A percentile compares a stretch with the other conserved stretches of the same genome.
These are phyloP conservation scores for Arnoldichthys spilopterus DNA, from an alignment of 2,797 vertebrate species.

Conservation along the genomic window DNA sequence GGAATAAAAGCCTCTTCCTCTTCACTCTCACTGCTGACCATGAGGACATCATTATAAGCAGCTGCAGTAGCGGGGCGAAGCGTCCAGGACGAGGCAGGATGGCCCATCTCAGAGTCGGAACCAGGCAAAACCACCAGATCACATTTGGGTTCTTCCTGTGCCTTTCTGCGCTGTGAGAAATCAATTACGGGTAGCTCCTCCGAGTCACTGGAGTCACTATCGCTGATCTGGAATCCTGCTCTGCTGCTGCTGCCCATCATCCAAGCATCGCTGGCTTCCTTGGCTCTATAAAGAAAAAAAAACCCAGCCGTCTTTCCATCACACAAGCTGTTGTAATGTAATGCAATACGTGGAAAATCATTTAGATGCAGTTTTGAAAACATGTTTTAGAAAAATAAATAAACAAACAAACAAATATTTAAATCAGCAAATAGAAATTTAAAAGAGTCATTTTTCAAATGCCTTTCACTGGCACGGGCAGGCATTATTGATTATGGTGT, in stretches of 20 bases:
- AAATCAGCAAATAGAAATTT: too few species aligned
- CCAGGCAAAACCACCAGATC: conserved; percentile 41
- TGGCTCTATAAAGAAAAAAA: neutral
- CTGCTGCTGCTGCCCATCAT: conserved; percentile 62
- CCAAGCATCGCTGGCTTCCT: neutral
- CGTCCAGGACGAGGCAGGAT: neutral
- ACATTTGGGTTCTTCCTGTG: neutral
- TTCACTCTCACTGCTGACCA: conserved; percentile 80
- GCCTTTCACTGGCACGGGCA: too few species aligned
- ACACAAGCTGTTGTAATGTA: neutral
- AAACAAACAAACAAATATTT: too few species aligned
- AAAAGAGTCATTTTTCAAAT: too few species aligned
- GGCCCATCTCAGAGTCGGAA: conserved; percentile 41
- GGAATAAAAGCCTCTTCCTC: conserved; percentile 71
- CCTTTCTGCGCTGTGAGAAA: conserved; percentile 67
- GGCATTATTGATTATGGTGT: too few species aligned
- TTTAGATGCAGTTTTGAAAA: too few species aligned
- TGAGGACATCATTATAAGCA: conserved; percentile 52
- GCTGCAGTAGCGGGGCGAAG: fast-evolving
- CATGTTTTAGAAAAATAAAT: too few species aligned
- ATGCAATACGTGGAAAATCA: neutral
- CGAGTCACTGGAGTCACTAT: conserved; percentile 73
- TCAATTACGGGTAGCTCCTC: conserved; percentile 78
- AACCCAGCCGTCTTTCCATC: neutral
- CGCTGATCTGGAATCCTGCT: conserved; percentile 45